Conservation (phyloP, 2,888 invertebrate genomes). For the Clusia tigrina region DNA sequence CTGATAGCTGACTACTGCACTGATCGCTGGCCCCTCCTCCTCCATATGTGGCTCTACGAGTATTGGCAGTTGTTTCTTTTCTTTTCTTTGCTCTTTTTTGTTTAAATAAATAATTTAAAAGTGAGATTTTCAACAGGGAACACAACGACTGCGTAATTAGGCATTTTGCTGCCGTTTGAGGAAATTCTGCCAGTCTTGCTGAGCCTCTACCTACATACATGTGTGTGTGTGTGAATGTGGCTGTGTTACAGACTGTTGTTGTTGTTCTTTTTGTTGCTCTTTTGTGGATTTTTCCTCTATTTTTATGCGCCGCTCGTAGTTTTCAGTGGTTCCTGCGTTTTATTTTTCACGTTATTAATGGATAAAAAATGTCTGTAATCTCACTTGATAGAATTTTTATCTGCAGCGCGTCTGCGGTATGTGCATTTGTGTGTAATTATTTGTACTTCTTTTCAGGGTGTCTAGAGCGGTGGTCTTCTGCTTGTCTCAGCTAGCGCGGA, state of each 20-base stretch:
- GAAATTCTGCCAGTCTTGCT: background rate
- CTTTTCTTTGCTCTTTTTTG: slow-evolving; percentile 15
- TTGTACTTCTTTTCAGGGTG: slow-evolving; percentile 25
- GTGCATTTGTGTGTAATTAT: too few species aligned
- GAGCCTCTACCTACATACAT: background rate
- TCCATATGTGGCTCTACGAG: slow-evolving; percentile 18
- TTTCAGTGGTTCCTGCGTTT: slow-evolving; percentile 11
- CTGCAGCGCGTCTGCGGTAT: slow-evolving; percentile 34
- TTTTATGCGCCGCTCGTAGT: background rate
- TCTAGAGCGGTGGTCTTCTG: slow-evolving; percentile 24
- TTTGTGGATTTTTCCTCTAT: background rate
- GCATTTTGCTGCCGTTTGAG: slow-evolving; percentile 27
- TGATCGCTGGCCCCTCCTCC: slow-evolving; percentile 35
- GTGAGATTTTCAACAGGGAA: slow-evolving; percentile 58
- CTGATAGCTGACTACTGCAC: slow-evolving; percentile 37
- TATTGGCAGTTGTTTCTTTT: too few species aligned
- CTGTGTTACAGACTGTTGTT: background rate
- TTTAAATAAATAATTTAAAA: slow-evolving; percentile 53
- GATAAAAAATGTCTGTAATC: slow-evolving; percentile 25
- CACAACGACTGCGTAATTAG: slow-evolving; percentile 40
- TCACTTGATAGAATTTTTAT: slow-evolving; percentile 20
- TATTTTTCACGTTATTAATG: slow-evolving; percentile 13
- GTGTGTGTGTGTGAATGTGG: slow-evolving; percentile 7
- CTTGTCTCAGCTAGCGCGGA: slow-evolving; percentile 12
- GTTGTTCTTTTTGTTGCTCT: slow-evolving; percentile 5